A percentile compares a stretch with the other conserved stretches of the same genome.
Conservation (phyloP, 2,888 invertebrate species). For the Nephrotoma flavescens region DNA sequence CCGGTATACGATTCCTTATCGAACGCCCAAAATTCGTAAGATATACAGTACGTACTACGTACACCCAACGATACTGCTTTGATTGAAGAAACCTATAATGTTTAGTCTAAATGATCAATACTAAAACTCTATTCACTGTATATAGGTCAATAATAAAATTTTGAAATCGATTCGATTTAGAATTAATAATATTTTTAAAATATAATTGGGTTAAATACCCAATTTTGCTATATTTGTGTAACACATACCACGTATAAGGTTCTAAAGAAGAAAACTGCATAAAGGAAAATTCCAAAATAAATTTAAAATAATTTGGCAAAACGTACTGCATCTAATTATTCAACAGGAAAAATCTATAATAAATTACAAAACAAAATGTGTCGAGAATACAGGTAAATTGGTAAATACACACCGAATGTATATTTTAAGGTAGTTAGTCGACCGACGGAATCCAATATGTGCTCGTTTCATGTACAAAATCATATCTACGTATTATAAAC, state of each 20-base stretch:
- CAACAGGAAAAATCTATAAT: neutral
- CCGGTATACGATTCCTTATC: too few species aligned
- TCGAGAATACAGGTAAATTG: neutral
- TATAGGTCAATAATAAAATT: too few species aligned
- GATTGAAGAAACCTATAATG: too few species aligned
- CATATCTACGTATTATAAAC: neutral
- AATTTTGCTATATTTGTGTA: too few species aligned
- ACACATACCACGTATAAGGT: neutral
- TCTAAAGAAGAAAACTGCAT: neutral
- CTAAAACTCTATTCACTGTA: too few species aligned
- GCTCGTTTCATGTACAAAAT: neutral
- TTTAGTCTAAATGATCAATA: too few species aligned
- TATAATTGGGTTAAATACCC: too few species aligned
- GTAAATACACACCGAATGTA: neutral
- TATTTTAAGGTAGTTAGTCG: neutral
- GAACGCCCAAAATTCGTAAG: too few species aligned
- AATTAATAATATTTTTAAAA: too few species aligned
- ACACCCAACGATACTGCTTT: too few species aligned
- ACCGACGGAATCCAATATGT: neutral
- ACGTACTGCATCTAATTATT: neutral
- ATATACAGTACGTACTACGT: too few species aligned
- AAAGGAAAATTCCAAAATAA: neutral
- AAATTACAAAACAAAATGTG: neutral
- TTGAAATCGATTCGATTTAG: too few species aligned
- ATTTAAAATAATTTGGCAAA: neutral